Percentiles rank a stretch among this genome's conserved stretches.
Conservation (phyloP, 2,797 vertebrate genomes). For the Threskiornis aethiopicus region DNA sequence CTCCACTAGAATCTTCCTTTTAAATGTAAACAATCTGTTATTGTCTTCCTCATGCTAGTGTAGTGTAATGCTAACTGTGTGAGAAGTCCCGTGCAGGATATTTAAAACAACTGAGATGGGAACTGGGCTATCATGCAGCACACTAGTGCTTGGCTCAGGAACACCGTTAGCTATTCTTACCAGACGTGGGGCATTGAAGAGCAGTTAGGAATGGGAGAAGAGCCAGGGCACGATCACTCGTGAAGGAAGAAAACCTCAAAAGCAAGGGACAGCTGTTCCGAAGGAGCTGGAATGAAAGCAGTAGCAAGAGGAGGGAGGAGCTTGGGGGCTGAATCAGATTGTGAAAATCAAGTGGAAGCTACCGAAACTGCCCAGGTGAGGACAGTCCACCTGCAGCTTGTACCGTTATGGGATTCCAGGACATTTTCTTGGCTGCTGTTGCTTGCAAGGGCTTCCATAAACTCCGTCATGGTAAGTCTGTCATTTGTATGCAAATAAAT, state of each 20-base stretch:
- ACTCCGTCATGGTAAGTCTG: rapidly evolving
- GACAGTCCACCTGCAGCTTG: background rate
- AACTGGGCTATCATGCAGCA: background rate
- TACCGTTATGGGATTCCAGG: background rate
- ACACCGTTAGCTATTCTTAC: background rate
- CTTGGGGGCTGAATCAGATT: background rate
- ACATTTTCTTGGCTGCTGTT: background rate
- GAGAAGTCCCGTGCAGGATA: background rate
- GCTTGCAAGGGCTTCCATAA: background rate
- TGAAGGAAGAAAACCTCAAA: background rate
- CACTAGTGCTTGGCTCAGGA: background rate
- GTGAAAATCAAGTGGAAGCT: background rate
- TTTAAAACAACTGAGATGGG: background rate
- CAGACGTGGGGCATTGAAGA: background rate
- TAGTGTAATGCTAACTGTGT: rapidly evolving
- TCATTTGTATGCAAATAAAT: background rate
- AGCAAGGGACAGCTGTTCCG: rapidly evolving
- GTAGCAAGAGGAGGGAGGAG: background rate
- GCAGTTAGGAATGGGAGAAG: background rate
- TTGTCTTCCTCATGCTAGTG: background rate
- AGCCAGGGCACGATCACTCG: background rate
- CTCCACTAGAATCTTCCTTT: background rate
- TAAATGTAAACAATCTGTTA: too few relatives aligned
- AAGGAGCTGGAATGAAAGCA: background rate
- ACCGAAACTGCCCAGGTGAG: background rate